phyloP scores from a whole-genome alignment of 2,113 vertebrate species.

The Ctenodactylus gundi region DNA sequence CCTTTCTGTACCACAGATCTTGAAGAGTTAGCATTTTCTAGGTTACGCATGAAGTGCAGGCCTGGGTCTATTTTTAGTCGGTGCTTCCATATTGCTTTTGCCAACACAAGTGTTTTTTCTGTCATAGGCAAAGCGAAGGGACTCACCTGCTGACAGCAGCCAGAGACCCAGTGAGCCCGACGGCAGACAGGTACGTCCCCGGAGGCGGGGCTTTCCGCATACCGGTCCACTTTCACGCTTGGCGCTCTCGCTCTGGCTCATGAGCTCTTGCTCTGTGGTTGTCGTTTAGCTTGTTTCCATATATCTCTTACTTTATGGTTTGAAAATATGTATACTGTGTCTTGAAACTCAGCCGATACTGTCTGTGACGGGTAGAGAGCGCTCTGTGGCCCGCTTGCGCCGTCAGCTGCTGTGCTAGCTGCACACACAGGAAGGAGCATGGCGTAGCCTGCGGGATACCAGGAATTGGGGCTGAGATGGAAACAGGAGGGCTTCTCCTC shows the following conservation, averaged over 20 bases:
- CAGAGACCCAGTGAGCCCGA: slow-evolving; percentile 89
- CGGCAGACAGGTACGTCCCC: slow-evolving; percentile 81
- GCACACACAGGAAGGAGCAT: too few relatives aligned
- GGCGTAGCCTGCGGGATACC: too few relatives aligned
- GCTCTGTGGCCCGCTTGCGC: too few relatives aligned
- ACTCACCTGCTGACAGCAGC: slow-evolving; percentile 81
- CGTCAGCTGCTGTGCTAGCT: too few relatives aligned
- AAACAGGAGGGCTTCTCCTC: too few relatives aligned
- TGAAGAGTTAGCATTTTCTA: neutral
- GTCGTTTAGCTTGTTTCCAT: fast-evolving
- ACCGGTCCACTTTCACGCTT: too few relatives aligned
- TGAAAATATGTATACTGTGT: neutral
- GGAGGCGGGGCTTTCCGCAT: too few relatives aligned
- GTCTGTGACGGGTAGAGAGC: too few relatives aligned
- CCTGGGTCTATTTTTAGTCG: neutral
- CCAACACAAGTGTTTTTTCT: slow-evolving; percentile 9
- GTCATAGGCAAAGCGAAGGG: slow-evolving; percentile 89
- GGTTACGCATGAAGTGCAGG: neutral
- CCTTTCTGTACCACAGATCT: neutral
- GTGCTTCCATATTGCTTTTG: neutral
- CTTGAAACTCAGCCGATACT: fast-evolving
- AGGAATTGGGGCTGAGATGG: too few relatives aligned
- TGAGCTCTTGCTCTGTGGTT: too few relatives aligned
- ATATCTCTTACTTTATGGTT: neutral
- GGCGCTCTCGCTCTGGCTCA: too few relatives aligned